These are phyloP conservation scores for Drosophila nigrodunni DNA, from an alignment of 1,140 invertebrate genomes.

Conservation along the genomic window DNA sequence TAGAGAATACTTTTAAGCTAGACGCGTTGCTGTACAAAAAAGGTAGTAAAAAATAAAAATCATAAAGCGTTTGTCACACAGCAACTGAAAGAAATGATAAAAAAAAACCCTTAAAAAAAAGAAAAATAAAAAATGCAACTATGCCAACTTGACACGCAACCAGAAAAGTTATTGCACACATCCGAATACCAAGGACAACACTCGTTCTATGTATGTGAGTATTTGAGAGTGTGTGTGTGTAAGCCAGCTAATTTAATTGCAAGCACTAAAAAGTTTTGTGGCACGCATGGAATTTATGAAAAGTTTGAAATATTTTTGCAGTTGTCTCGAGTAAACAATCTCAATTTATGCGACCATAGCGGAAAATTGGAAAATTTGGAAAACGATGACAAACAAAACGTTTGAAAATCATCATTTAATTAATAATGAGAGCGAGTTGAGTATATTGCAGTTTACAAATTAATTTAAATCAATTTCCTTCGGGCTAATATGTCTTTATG, in stretches of 20 bases:
- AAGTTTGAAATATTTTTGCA: constrained; percentile 51
- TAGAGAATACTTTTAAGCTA: constrained; percentile 54
- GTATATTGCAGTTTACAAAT: not conserved
- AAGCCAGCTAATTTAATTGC: constrained; percentile 74
- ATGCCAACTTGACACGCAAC: constrained; percentile 41
- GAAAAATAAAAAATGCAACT: constrained; percentile 43
- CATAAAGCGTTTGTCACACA: constrained; percentile 47
- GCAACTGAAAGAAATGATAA: constrained; percentile 2
- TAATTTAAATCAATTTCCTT: constrained; percentile 3
- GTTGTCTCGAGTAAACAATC: constrained; percentile 41
- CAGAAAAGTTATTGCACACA: constrained; percentile 59
- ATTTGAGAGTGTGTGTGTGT: constrained; percentile 23
- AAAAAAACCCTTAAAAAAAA: not conserved
- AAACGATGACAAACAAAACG: constrained; percentile 5
- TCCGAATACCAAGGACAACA: constrained; percentile 40
- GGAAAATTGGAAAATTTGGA: not conserved
- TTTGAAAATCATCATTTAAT: constrained; percentile 30
- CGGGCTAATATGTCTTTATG: not conserved
- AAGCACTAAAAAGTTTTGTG: constrained; percentile 62
- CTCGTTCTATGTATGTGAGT: constrained; percentile 5
- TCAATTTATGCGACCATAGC: constrained; percentile 24
- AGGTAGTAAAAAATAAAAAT: constrained; percentile 18
- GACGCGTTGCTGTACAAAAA: constrained; percentile 14
- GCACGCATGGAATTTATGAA: constrained; percentile 65
- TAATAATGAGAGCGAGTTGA: constrained; percentile 10